phyloP scores from a whole-genome alignment of 1,140 invertebrate genomes.

The Camponotus floridanus region DNA sequence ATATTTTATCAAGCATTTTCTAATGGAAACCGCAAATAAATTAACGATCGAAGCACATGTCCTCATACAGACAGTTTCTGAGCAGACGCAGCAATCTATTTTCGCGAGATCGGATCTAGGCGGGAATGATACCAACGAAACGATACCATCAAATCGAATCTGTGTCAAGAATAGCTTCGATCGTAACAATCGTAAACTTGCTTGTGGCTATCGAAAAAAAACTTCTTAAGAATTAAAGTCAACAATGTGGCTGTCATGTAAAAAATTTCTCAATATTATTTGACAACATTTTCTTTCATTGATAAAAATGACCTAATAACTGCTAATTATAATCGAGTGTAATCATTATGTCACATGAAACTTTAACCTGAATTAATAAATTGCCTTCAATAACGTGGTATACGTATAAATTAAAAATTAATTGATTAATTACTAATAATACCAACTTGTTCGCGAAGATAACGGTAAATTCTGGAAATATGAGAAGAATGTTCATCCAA shows the following conservation, averaged over 20 bases:
- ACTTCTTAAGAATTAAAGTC: neutral
- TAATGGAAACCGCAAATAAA: constrained; percentile 35
- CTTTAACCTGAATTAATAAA: neutral
- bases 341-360: neutral
- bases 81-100: constrained; percentile 25
- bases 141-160: constrained; percentile 5
- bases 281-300: constrained; percentile 1
- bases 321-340: neutral
- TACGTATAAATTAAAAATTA: constrained; percentile 21
- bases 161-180: constrained; percentile 9
- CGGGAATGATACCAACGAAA: neutral
- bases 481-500: constrained; percentile 46
- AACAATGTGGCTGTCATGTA: neutral
- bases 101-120: constrained; percentile 39
- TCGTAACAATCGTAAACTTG: neutral
- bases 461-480: constrained; percentile 49
- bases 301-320: constrained; percentile 13
- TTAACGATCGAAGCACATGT: constrained; percentile 30
- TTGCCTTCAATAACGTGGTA: neutral
- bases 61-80: neutral
- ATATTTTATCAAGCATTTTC: constrained; percentile 47
- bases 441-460: neutral
- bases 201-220: neutral
- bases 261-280: neutral
- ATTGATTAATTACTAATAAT: constrained; percentile 15